phyloP scores from a whole-genome alignment of 2,888 invertebrate species.

The Hypercompe scribonia region DNA sequence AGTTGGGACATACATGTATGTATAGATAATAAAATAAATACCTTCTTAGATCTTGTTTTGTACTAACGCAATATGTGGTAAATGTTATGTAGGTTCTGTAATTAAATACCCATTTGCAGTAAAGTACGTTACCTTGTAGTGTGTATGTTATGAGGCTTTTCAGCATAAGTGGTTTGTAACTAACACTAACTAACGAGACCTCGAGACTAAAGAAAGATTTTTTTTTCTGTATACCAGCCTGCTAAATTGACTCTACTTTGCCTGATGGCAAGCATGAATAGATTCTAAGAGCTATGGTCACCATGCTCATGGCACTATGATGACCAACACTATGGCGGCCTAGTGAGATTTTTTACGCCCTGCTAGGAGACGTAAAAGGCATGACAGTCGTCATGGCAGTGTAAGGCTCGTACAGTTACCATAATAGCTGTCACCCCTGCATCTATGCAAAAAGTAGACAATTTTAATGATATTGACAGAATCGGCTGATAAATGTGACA shows the following conservation, averaged over 20 bases:
- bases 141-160: background rate
- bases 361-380: too few relatives aligned
- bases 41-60: background rate
- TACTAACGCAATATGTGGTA: background rate
- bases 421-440: too few relatives aligned
- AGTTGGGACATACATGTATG: background rate
- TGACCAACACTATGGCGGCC: too few relatives aligned
- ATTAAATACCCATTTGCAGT: constrained; percentile 29
- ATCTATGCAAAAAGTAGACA: background rate
- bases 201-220: background rate
- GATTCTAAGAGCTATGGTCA: too few relatives aligned
- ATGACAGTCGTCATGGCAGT: too few relatives aligned
- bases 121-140: constrained; percentile 44
- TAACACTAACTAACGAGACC: background rate
- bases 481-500: too few relatives aligned
- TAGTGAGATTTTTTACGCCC: too few relatives aligned
- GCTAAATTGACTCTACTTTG: too few relatives aligned
- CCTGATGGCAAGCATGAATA: too few relatives aligned
- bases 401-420: too few relatives aligned
- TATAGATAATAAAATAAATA: background rate
- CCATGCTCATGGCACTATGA: too few relatives aligned
- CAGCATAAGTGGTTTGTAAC: constrained; percentile 6
- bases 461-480: background rate
- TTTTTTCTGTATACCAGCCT: too few relatives aligned
- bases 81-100: background rate